Evolutionary conservation across 2,797 vertebrate genomes (phyloP).

Genomic region (Ctenosaura bakeri): DNA sequence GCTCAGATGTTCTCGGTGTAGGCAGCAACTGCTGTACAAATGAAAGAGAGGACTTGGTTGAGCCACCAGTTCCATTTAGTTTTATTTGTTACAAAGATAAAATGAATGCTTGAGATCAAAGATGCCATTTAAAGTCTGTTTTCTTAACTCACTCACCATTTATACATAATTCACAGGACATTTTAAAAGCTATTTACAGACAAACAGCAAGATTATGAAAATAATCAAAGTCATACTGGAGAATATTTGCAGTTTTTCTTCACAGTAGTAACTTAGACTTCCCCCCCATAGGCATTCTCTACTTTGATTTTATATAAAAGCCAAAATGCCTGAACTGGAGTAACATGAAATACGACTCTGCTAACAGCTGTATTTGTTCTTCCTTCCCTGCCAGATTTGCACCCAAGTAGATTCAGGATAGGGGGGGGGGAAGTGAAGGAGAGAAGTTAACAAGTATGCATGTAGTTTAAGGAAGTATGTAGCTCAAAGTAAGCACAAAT

Average conservation of each 20-base stretch:
- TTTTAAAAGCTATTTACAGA: constrained; percentile 61
- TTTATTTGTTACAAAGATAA: constrained; percentile 70
- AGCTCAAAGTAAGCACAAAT: neutral
- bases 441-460: neutral
- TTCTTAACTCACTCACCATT: constrained; percentile 67
- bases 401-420: neutral
- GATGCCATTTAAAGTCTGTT: constrained; percentile 68
- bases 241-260: constrained; percentile 26
- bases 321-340: neutral
- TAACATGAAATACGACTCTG: neutral
- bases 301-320: neutral
- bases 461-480: neutral
- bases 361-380: neutral
- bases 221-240: constrained; percentile 53
- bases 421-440: neutral
- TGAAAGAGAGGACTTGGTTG: constrained; percentile 62
- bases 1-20: constrained; percentile 47
- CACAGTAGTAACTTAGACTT: constrained; percentile 43
- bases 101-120: constrained; percentile 76
- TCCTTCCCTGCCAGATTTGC: neutral
- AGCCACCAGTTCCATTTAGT: constrained; percentile 66
- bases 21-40: constrained; percentile 68
- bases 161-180: constrained; percentile 63
- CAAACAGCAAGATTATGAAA: constrained; percentile 57
- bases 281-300: neutral